Evolutionary conservation across 35 echinoderm and acorn worm species (phyloP).

Genomic region (Apostichopus californicus): DNA sequence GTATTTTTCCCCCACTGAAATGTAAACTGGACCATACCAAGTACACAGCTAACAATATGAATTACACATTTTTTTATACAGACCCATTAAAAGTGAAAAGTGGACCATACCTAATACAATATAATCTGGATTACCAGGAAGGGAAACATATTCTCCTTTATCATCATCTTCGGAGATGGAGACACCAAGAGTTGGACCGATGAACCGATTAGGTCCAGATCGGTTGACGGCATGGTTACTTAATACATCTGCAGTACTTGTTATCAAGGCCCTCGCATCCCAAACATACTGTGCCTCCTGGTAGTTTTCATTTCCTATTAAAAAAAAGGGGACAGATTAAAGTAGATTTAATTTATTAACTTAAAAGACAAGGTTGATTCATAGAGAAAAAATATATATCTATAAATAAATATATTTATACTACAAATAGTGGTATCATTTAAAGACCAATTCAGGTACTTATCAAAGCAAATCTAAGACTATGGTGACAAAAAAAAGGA

Average conservation of each 20-base stretch:
- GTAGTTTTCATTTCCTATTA: conserved; percentile 65
- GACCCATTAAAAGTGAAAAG: no score
- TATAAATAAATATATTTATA: no score
- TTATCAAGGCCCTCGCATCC: conserved; percentile 61
- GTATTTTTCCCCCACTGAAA: no score
- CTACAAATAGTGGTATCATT: no score
- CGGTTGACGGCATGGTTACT: conserved; percentile 57
- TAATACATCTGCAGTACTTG: conserved; percentile 62
- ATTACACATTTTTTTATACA: no score
- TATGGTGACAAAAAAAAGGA: neutral
- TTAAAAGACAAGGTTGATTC: no score
- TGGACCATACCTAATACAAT: conserved; percentile 70
- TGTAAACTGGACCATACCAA: no score
- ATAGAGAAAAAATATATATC: no score
- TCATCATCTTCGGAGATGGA: conserved; percentile 25
- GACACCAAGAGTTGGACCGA: conserved; percentile 64
- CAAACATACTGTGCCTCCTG: conserved; percentile 71
- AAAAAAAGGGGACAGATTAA: no score
- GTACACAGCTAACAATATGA: no score
- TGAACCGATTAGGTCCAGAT: conserved; percentile 30
- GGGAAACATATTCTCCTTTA: conserved; percentile 32
- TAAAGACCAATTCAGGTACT: neutral
- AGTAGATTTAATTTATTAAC: no score
- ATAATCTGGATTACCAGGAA: conserved; percentile 65
- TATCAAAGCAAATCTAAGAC: neutral